Conservation (phyloP, 2,888 invertebrate genomes). For the Trachelus tabidus region DNA sequence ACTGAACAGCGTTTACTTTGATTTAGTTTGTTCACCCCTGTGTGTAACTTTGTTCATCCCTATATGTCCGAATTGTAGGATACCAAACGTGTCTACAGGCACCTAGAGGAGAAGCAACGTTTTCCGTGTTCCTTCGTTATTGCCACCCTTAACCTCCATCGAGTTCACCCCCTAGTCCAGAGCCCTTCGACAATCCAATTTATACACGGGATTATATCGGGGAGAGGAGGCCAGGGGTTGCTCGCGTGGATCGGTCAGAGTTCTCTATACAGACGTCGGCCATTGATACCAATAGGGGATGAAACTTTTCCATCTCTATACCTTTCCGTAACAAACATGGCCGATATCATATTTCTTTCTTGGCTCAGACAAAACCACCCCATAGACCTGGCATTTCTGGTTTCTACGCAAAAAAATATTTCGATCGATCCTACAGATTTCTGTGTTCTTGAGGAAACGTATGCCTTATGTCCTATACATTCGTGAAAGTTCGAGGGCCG, state of each 20-base stretch:
- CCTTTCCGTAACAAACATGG: not conserved
- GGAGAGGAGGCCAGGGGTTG: constrained; percentile 29
- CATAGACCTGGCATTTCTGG: not conserved
- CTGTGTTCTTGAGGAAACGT: not conserved
- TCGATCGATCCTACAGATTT: not conserved
- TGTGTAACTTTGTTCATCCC: not conserved
- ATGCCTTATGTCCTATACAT: not conserved
- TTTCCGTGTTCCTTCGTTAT: constrained; percentile 2
- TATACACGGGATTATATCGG: constrained; percentile 61
- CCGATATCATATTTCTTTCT: not conserved
- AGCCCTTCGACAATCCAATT: constrained; percentile 60
- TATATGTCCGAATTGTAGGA: not conserved
- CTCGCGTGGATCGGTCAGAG: constrained; percentile 20
- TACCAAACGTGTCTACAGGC: not conserved
- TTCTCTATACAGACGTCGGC: not conserved
- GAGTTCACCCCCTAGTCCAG: constrained; percentile 38
- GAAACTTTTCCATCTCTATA: not conserved
- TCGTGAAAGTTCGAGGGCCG: not conserved
- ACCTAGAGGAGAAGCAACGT: not conserved
- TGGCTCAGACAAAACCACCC: not conserved
- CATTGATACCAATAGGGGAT: not conserved
- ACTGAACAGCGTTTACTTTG: not conserved
- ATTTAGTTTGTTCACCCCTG: not conserved
- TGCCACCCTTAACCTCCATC: constrained; percentile 21
- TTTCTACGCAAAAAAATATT: not conserved